phyloP scores from a whole-genome alignment of 2,797 vertebrate species.

The Rhinatrema bivittatum region DNA sequence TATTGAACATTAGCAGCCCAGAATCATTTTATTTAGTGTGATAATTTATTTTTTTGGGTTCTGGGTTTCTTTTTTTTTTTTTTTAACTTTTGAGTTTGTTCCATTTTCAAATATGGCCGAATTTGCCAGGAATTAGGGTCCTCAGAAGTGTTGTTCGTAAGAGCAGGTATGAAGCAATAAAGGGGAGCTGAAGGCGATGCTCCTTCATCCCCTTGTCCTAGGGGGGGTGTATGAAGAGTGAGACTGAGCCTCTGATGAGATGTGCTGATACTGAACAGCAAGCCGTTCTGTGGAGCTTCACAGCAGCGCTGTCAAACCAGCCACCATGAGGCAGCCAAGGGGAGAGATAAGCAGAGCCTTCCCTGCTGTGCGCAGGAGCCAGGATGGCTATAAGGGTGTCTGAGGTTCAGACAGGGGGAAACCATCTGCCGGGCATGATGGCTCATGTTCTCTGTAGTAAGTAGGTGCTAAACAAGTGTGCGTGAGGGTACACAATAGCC shows the following conservation, averaged over 20 bases:
- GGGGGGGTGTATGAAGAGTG: too few species aligned
- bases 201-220: too few species aligned
- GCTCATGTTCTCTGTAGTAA: conserved; percentile 48
- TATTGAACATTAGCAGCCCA: too few species aligned
- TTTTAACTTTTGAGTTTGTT: too few species aligned
- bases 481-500: conserved; percentile 9
- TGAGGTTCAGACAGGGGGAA: conserved; percentile 60
- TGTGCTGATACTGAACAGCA: not conserved
- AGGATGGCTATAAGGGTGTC: conserved; percentile 41
- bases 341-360: conserved; percentile 14
- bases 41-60: too few species aligned
- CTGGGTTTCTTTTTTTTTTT: too few species aligned
- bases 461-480: conserved; percentile 48
- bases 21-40: too few species aligned
- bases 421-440: conserved; percentile 34
- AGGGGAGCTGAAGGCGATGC: too few species aligned
- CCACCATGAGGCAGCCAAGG: conserved; percentile 11
- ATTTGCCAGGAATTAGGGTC: too few species aligned
- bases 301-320: not conserved
- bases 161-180: too few species aligned
- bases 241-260: not conserved
- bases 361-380: conserved; percentile 22
- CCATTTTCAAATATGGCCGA: too few species aligned
- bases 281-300: not conserved
- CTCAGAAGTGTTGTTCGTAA: too few species aligned